Conservation (phyloP, 2,113 vertebrate species). For the Glaucidium brasilianum region DNA sequence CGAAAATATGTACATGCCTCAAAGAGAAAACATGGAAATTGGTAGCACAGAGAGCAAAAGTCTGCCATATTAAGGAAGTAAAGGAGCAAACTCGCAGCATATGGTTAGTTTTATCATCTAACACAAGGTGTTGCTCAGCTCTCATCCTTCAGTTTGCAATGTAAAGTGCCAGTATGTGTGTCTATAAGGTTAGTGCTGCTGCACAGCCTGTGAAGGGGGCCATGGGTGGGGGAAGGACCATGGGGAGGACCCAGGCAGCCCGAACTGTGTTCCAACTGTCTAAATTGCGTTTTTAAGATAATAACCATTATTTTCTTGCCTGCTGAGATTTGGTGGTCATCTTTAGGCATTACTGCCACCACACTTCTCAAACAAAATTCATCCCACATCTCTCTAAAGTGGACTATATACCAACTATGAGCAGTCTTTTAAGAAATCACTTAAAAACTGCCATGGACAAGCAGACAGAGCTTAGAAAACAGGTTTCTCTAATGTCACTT, state of each 20-base stretch:
- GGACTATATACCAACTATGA: not conserved
- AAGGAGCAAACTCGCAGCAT: not conserved
- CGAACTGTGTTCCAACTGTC: not conserved
- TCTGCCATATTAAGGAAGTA: not conserved
- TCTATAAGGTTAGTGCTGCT: not conserved
- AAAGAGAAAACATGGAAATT: not conserved
- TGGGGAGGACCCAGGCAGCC: not conserved
- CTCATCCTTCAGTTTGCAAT: not conserved
- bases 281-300: not conserved
- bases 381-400: not conserved
- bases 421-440: not conserved
- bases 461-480: not conserved
- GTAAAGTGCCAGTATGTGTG: not conserved
- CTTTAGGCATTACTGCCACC: not conserved
- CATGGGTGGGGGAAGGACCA: not conserved
- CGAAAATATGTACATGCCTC: not conserved
- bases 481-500: not conserved
- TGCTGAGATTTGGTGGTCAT: not conserved
- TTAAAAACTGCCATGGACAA: not conserved
- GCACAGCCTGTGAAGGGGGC: not conserved
- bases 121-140: slow-evolving; percentile 37
- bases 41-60: not conserved
- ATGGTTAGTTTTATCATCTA: slow-evolving; percentile 7
- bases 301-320: not conserved
- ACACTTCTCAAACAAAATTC: not conserved